Evolutionary conservation across 2,888 invertebrate genomes (phyloP), one percentile per base, ranked within the genome.

Genomic region (Acleris holmiana): DNA sequence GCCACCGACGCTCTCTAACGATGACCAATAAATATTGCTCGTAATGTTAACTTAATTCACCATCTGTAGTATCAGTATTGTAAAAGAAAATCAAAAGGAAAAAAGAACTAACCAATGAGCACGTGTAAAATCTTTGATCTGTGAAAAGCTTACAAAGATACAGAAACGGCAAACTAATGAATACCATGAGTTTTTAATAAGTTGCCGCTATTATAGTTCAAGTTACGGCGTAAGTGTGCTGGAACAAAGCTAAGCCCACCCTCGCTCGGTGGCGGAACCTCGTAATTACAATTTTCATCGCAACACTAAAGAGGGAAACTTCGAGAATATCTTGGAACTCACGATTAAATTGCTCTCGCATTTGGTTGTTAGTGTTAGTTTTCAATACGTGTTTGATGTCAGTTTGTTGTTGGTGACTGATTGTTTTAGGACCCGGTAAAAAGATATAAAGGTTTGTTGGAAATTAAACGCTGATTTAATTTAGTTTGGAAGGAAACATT

Each of bases 261-360:
- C 41, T 35, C 40, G 57, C 51, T 40, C 47, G 2, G 44, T 51
- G 48, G 47, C 47, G 69, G 61, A 51, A 66, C 51, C 63, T 48
- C 56, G 54, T 69, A 70, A 73, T 73, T 71, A 70, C 68, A 71
- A 70, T 72, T 68, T 73, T 61, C 62, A 66, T 71, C 57, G 40
- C 41, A 62, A 73, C 35, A 63, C 46, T 68, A 63, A 56, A 66
- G 40, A 51, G 47, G 50, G 25, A 41, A 64, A 64, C 58, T 59
- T 59, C 49, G 48, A n/a, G 59, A 59, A 64, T 59, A 64, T 47
- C 58, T 48, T 23, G 41, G 49, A 60, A 59, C 55, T 60, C 44
- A 54, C 64, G 49, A 49, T 60, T 65, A 65, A 65, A 65, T 60
- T 60, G 44, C 23, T 18, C 46, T 60, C 25, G 48, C 48, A 29